Evolutionary conservation across 1,140 invertebrate genomes (phyloP).

Genomic region (Cataglyphis hispanica): DNA sequence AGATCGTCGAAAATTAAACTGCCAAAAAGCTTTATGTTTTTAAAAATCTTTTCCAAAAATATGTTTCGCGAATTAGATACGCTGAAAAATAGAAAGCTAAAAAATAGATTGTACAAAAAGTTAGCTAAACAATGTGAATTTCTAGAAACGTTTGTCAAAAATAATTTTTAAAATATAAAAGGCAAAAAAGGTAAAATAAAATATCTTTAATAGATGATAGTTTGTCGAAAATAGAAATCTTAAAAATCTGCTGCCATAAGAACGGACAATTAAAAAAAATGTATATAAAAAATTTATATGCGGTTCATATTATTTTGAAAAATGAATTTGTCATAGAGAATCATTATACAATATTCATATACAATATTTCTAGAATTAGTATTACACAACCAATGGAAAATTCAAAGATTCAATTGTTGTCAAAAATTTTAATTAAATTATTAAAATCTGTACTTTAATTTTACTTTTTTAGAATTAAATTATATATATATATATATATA

Average conservation of each 20-base stretch:
- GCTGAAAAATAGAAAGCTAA: not conserved
- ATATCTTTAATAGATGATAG: not conserved
- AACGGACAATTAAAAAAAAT: not conserved
- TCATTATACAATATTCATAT: not conserved
- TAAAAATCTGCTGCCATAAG: conserved; percentile 14
- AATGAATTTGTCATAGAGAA: not conserved
- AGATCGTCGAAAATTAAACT: conserved; percentile 6
- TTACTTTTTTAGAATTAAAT: not conserved
- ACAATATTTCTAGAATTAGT: not conserved
- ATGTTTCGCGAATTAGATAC: not conserved
- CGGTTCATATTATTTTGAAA: not conserved
- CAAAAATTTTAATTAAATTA: not conserved
- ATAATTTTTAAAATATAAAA: not conserved
- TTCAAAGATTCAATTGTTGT: not conserved
- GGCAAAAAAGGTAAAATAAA: not conserved
- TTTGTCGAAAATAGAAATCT: not conserved
- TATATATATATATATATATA: not conserved
- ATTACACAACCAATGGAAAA: not conserved
- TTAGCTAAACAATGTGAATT: not conserved
- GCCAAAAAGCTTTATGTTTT: not conserved
- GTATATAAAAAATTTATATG: not conserved
- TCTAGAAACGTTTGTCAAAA: conserved; percentile 11
- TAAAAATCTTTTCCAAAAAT: conserved; percentile 13
- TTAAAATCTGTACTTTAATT: not conserved
- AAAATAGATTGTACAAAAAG: conserved; percentile 7